phyloP scores from a whole-genome alignment of 1,140 invertebrate species.

The Grapholita molesta region DNA sequence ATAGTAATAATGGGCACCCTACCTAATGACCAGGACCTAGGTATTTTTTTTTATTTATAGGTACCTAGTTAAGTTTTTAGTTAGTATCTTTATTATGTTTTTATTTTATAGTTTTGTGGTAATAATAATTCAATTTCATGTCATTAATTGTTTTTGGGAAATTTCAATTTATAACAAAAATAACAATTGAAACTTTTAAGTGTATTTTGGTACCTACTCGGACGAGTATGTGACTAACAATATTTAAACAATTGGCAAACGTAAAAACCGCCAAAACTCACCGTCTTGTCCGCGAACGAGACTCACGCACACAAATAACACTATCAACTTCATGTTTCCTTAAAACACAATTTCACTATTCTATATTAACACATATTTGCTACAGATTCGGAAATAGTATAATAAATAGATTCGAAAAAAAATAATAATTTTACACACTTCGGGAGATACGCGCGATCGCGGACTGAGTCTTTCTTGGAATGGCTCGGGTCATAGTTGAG shows the following conservation, averaged over 20 bases:
- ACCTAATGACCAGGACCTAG: no score
- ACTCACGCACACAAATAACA: not conserved
- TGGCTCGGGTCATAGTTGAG: not conserved
- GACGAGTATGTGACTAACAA: not conserved
- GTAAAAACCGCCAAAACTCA: not conserved
- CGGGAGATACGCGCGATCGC: not conserved
- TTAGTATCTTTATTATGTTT: no score
- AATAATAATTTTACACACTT: not conserved
- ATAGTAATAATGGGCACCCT: no score
- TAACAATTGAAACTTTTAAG: no score
- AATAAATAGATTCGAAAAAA: no score
- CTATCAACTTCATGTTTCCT: not conserved
- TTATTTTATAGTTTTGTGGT: no score
- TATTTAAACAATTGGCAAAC: not conserved
- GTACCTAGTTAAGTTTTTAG: no score
- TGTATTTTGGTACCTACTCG: no score
- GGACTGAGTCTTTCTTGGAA: not conserved
- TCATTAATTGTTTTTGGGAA: no score
- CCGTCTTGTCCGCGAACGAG: not conserved
- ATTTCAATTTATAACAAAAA: no score
- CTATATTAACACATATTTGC: not conserved
- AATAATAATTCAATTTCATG: no score
- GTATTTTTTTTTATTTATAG: no score
- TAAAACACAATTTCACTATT: not conserved
- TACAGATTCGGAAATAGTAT: not conserved